A percentile compares a stretch with the other conserved stretches of the same genome.
These are phyloP conservation scores for Labeo calbasu DNA, from an alignment of 2,797 vertebrate genomes.

Conservation along the genomic window DNA sequence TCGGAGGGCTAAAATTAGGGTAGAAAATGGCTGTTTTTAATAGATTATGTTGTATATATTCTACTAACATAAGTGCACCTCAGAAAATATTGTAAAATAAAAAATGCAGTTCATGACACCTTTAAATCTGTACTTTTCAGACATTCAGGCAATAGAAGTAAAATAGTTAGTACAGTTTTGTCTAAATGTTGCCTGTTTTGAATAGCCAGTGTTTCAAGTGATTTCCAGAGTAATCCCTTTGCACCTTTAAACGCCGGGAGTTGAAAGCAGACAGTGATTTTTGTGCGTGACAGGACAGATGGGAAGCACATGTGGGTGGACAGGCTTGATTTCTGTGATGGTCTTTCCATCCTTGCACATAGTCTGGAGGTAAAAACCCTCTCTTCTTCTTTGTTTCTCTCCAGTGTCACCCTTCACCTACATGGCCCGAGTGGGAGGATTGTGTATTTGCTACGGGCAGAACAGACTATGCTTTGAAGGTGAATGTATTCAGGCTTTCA, in stretches of 20 bases:
- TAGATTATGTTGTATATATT: neutral
- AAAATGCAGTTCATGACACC: too few relatives aligned
- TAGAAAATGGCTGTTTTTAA: neutral
- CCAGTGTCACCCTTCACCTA: slow-evolving; percentile 49
- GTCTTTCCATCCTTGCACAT: slow-evolving; percentile 45
- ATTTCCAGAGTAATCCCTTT: slow-evolving; percentile 33
- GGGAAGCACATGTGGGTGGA: slow-evolving; percentile 61
- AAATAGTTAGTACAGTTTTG: neutral
- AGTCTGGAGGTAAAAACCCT: slow-evolving; percentile 25
- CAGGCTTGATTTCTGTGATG: slow-evolving; percentile 48
- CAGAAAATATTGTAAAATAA: neutral
- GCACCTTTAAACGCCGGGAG: slow-evolving; percentile 31
- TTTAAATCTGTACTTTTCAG: neutral
- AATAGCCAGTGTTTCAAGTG: neutral
- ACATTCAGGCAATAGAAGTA: neutral
- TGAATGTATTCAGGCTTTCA: slow-evolving; percentile 46
- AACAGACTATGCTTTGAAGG: slow-evolving; percentile 50
- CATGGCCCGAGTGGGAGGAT: slow-evolving; percentile 38
- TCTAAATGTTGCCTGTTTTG: neutral
- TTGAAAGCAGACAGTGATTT: slow-evolving; percentile 50
- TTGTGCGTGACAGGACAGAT: slow-evolving; percentile 55
- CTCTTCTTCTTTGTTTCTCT: slow-evolving; percentile 17
- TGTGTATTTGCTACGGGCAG: slow-evolving; percentile 43
- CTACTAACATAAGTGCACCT: neutral
- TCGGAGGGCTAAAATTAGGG: neutral